phyloP scores from a whole-genome alignment of 2,113 vertebrate genomes.

The Phodopus roborovskii region DNA sequence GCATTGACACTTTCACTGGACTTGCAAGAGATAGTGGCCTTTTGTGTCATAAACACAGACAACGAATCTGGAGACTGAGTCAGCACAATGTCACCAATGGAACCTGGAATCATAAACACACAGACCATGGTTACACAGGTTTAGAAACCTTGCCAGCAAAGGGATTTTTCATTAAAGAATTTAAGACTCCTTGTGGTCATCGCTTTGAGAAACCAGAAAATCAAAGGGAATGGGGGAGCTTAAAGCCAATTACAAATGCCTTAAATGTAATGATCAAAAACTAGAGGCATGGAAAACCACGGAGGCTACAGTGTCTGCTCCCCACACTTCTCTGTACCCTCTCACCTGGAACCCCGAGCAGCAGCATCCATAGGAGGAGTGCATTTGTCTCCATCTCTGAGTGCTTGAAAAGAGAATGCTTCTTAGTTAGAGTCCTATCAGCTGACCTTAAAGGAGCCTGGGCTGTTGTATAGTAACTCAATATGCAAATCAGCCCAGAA shows the following conservation, averaged over 20 bases:
- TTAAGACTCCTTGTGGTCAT: neutral
- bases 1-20: rapidly evolving
- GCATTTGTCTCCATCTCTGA: neutral
- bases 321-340: neutral
- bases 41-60: neutral
- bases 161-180: neutral
- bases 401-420: neutral
- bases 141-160: neutral
- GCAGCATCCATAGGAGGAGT: neutral
- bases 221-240: neutral
- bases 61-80: neutral
- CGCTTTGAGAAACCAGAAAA: neutral
- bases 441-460: neutral
- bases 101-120: conserved; percentile 57
- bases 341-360: neutral
- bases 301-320: neutral
- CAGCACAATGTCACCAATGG: conserved; percentile 68
- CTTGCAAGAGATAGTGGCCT: neutral
- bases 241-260: neutral
- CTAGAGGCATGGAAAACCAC: neutral
- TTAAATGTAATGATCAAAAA: neutral
- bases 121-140: neutral
- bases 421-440: neutral
- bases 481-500: neutral
- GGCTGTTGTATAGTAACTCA: neutral